A percentile compares a stretch with the other conserved stretches of the same genome.
phyloP scores from a whole-genome alignment of 2,888 invertebrate genomes.

The Plebejus melissa region DNA sequence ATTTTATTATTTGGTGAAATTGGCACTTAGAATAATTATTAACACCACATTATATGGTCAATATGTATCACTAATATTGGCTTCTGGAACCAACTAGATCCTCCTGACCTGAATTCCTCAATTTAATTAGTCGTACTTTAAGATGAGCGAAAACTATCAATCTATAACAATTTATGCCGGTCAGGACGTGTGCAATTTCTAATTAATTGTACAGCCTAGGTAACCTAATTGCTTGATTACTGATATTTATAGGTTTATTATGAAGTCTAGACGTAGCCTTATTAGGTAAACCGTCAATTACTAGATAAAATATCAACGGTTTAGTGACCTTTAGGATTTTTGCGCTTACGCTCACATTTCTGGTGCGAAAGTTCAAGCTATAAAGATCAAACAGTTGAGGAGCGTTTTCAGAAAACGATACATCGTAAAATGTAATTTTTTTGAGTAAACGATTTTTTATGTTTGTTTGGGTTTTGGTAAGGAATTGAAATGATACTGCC shows the following conservation, averaged over 20 bases:
- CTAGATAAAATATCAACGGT: background rate
- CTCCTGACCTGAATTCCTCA: background rate
- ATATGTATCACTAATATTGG: background rate
- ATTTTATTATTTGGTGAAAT: too few relatives aligned
- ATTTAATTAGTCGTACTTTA: background rate
- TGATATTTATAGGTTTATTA: constrained; percentile 32
- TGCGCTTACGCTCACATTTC: background rate
- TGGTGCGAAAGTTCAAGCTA: constrained; percentile 1
- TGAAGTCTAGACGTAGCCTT: constrained; percentile 15
- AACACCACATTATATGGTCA: too few relatives aligned
- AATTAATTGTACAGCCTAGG: background rate
- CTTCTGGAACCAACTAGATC: background rate
- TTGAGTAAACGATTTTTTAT: too few relatives aligned
- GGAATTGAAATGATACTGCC: too few relatives aligned
- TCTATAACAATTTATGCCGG: background rate
- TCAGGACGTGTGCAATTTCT: constrained; percentile 1
- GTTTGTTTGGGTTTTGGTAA: too few relatives aligned
- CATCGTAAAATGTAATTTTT: too few relatives aligned
- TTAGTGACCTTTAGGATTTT: background rate
- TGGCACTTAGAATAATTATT: too few relatives aligned
- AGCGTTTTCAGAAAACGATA: background rate
- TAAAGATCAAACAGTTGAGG: background rate
- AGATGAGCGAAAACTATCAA: background rate
- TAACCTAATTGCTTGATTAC: constrained; percentile 13
- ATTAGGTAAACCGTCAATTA: constrained; percentile 19